Evolutionary conservation across 2,113 vertebrate species (phyloP).

Genomic region (Trichechus manatus): DNA sequence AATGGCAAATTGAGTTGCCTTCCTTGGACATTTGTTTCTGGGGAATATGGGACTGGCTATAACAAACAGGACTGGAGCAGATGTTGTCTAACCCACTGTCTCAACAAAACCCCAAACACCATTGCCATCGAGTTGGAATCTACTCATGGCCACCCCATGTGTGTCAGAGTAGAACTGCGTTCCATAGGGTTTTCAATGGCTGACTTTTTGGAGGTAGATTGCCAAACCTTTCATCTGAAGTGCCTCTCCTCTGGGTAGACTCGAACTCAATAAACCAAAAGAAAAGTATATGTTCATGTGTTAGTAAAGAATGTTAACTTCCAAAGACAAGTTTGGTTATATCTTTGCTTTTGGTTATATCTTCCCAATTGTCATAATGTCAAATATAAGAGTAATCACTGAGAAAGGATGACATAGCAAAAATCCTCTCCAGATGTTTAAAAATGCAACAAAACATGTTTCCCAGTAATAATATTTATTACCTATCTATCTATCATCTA

Average conservation of each 20-base stretch:
- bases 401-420: not conserved
- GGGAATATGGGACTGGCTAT: not conserved
- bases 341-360: not conserved
- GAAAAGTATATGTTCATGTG: not conserved
- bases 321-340: not conserved
- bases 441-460: not conserved
- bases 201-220: not conserved
- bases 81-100: not conserved
- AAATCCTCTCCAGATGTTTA: not conserved
- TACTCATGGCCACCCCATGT: not conserved
- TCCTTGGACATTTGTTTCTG: not conserved
- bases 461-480: not conserved
- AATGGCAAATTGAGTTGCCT: not conserved
- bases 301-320: not conserved
- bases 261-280: not conserved
- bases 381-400: not conserved
- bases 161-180: not conserved
- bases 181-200: not conserved
- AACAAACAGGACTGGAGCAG: not conserved
- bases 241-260: not conserved
- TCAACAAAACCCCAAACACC: not conserved
- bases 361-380: not conserved
- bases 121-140: not conserved
- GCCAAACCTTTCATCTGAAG: not conserved
- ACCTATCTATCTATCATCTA: accelerated